These are phyloP conservation scores for Chloebia gouldiae DNA, from an alignment of 2,113 vertebrate genomes.

Conservation along the genomic window DNA sequence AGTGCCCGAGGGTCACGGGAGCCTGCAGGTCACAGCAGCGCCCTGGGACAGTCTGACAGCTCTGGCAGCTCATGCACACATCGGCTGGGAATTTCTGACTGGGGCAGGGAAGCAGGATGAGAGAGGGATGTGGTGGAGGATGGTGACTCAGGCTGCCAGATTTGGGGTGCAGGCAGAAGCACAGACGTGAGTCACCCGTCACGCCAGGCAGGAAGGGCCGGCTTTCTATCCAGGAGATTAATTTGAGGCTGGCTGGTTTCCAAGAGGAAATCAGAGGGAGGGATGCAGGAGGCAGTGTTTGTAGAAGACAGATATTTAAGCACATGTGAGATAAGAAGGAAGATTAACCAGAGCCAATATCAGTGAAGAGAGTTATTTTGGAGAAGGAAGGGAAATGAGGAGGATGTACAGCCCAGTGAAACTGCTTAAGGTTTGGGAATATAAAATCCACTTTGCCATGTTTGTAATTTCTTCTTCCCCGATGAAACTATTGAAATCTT, in stretches of 20 bases:
- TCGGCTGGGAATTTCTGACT: not conserved
- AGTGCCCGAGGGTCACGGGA: accelerated
- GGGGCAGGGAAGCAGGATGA: not conserved
- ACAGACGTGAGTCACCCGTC: constrained; percentile 50
- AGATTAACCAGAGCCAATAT: not conserved
- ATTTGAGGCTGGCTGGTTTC: constrained; percentile 17
- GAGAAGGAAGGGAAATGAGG: not conserved
- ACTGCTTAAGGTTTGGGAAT: not conserved
- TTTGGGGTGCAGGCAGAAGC: not conserved
- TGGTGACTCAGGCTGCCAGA: constrained; percentile 18
- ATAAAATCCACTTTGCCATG: not conserved
- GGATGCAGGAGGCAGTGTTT: not conserved
- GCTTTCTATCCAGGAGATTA: not conserved
- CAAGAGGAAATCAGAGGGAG: constrained; percentile 14
- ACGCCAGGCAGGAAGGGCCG: not conserved
- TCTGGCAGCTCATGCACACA: not conserved
- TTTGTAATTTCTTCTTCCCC: not conserved
- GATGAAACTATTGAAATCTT: not conserved
- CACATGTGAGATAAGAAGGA: not conserved
- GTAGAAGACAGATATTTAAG: not conserved
- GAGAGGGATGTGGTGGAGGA: not conserved
- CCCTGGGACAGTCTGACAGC: not conserved
- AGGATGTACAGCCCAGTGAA: not conserved
- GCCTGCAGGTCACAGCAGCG: accelerated
- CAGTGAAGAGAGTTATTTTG: not conserved